Percentiles rank a stretch among this genome's conserved stretches.
These are phyloP conservation scores for Hypercompe scribonia DNA, from an alignment of 2,888 invertebrate genomes.

Conservation along the genomic window DNA sequence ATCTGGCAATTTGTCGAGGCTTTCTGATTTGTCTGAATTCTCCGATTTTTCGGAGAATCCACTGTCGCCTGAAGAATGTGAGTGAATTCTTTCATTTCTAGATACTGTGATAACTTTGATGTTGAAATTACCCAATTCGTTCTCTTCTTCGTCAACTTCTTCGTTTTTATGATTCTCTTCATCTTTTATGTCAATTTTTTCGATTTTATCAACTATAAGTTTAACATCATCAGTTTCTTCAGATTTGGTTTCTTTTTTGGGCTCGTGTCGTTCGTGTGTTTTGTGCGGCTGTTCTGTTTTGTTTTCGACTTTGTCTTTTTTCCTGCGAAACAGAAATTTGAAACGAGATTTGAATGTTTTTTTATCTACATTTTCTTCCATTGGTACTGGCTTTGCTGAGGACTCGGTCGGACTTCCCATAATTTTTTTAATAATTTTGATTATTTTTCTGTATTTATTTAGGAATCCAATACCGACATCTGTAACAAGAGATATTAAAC, in stretches of 20 bases:
- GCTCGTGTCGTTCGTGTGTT: not conserved
- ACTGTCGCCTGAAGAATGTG: constrained; percentile 76
- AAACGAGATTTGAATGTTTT: constrained; percentile 61
- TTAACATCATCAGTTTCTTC: constrained; percentile 46
- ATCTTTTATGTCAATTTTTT: constrained; percentile 48
- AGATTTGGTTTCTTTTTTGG: constrained; percentile 23
- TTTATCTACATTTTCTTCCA: constrained; percentile 67
- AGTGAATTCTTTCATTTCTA: constrained; percentile 61
- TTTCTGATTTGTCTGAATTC: constrained; percentile 24
- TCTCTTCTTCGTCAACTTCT: constrained; percentile 52
- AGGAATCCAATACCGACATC: constrained; percentile 25
- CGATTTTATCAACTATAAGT: constrained; percentile 58
- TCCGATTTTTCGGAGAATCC: constrained; percentile 67
- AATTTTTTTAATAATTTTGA: constrained; percentile 49
- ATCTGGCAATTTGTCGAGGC: constrained; percentile 18
- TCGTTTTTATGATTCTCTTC: constrained; percentile 28
- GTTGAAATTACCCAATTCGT: constrained; percentile 68
- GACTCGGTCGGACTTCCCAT: constrained; percentile 70
- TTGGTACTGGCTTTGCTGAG: constrained; percentile 59
- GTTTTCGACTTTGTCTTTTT: constrained; percentile 56
- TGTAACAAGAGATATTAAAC: constrained; percentile 36
- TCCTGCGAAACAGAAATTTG: constrained; percentile 47
- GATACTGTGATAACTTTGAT: constrained; percentile 66
- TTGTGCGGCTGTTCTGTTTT: constrained; percentile 22
- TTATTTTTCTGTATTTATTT: constrained; percentile 13